A percentile compares a stretch with the other conserved stretches of the same genome.
These are phyloP conservation scores for Drosophila basisetae DNA, from an alignment of 2,888 invertebrate genomes.

Conservation along the genomic window DNA sequence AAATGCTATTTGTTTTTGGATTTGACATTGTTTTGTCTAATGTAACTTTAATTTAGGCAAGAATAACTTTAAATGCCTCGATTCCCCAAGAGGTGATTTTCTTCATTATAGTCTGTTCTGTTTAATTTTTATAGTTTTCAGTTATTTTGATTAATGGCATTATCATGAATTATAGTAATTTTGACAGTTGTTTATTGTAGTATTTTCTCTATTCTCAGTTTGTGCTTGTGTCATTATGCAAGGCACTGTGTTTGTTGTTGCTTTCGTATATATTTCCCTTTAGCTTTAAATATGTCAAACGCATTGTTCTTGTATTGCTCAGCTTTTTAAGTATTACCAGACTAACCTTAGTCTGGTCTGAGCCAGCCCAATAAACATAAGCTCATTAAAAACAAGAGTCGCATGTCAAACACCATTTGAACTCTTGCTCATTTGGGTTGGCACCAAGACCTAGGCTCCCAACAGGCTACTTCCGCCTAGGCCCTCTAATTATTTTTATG, in stretches of 20 bases:
- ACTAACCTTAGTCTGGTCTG: slow-evolving; percentile 41
- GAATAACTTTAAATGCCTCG: neutral
- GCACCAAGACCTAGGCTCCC: slow-evolving; percentile 12
- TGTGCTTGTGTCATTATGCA: slow-evolving; percentile 42
- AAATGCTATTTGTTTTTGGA: neutral
- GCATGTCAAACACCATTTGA: slow-evolving; percentile 73
- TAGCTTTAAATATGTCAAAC: slow-evolving; percentile 11
- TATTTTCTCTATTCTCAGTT: slow-evolving; percentile 13
- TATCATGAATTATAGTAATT: slow-evolving; percentile 68
- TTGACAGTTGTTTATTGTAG: slow-evolving; percentile 46
- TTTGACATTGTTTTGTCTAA: neutral
- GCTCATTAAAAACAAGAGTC: slow-evolving; percentile 49
- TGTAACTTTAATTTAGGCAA: neutral
- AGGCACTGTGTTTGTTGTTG: slow-evolving; percentile 21
- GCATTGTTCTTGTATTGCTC: slow-evolving; percentile 30
- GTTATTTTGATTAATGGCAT: slow-evolving; percentile 71
- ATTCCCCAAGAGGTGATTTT: neutral
- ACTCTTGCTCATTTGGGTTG: slow-evolving; percentile 39
- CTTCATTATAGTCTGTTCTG: slow-evolving; percentile 3
- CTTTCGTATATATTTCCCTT: neutral
- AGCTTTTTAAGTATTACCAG: slow-evolving; percentile 10
- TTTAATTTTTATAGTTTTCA: slow-evolving; percentile 34
- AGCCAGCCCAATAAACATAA: slow-evolving; percentile 22
- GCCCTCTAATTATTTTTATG: slow-evolving; percentile 75
- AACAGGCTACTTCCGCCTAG: slow-evolving; percentile 35